Evolutionary conservation across 2,888 invertebrate species (phyloP).

Genomic region (Dynastes hyllus): DNA sequence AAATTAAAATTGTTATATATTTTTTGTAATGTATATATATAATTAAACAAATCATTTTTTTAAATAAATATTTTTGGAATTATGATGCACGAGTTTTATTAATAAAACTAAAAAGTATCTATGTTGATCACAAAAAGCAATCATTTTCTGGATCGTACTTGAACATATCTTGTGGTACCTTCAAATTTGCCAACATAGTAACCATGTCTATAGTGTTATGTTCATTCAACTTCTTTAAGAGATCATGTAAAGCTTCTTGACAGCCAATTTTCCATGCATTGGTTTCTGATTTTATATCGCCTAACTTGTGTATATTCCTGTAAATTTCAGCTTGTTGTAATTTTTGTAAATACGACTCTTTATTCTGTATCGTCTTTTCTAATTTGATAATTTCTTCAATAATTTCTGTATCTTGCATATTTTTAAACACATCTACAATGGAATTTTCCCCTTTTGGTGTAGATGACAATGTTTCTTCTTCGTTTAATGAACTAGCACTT

Average conservation of each 20-base stretch:
- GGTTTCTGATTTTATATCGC: conserved; percentile 72
- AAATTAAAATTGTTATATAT: too few relatives aligned
- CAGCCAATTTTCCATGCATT: conserved; percentile 75
- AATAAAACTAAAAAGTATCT: background rate
- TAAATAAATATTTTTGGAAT: conserved; percentile 13
- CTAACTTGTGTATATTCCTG: conserved; percentile 69
- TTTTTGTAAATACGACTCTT: conserved; percentile 56
- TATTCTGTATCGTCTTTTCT: conserved; percentile 55
- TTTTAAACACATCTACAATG: background rate
- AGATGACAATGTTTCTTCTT: background rate
- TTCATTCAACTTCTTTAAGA: conserved; percentile 72
- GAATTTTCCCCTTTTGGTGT: background rate
- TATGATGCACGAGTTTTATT: background rate
- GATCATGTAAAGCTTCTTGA: conserved; percentile 72
- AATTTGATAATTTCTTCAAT: conserved; percentile 49
- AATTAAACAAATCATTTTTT: background rate
- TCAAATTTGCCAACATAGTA: conserved; percentile 71
- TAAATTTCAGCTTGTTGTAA: conserved; percentile 59
- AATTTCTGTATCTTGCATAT: background rate
- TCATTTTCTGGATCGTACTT: conserved; percentile 47
- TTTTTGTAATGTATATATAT: too few relatives aligned
- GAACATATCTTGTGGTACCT: conserved; percentile 67
- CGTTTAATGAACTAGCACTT: background rate
- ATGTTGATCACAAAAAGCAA: conserved; percentile 25
- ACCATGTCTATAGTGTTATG: conserved; percentile 70